Conservation (phyloP, 2,888 invertebrate species). For the Cylloceria caligata region DNA sequence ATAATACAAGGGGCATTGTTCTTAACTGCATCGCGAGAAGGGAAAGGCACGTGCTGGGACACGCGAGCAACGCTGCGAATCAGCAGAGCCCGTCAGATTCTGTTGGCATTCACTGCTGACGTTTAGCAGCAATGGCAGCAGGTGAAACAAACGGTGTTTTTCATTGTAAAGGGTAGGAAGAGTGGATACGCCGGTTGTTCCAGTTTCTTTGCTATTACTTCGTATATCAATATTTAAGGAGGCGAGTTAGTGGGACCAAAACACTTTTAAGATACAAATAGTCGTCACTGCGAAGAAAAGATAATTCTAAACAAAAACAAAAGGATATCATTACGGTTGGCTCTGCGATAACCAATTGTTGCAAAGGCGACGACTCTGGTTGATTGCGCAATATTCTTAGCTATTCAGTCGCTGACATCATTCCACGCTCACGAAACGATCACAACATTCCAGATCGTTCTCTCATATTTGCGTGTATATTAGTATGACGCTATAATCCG, state of each 20-base stretch:
- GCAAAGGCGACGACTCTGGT: slow-evolving; percentile 16
- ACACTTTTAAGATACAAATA: too few species aligned
- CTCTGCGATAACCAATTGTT: not conserved
- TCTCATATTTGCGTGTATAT: slow-evolving; percentile 46
- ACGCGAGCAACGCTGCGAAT: slow-evolving; percentile 27
- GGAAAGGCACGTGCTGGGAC: slow-evolving; percentile 46
- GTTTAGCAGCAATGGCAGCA: slow-evolving; percentile 7
- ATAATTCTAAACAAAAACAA: too few species aligned
- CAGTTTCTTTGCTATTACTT: not conserved
- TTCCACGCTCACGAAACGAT: slow-evolving; percentile 37
- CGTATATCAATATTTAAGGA: not conserved
- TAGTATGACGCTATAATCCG: slow-evolving; percentile 10
- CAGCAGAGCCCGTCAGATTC: not conserved
- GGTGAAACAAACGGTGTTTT: slow-evolving; percentile 4
- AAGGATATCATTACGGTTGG: too few species aligned
- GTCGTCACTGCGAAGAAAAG: too few species aligned
- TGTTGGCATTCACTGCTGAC: not conserved
- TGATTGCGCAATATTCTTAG: slow-evolving; percentile 55
- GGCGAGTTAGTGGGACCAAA: not conserved
- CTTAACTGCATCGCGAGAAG: slow-evolving; percentile 38
- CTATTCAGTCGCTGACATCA: slow-evolving; percentile 61
- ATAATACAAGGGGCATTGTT: slow-evolving; percentile 56
- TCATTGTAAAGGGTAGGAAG: not conserved
- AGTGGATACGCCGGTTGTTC: not conserved
- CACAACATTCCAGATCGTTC: slow-evolving; percentile 44